Base-by-base conservation (phyloP, 2,888 invertebrate genomes). In the Trichopoda pennipes region DNA sequence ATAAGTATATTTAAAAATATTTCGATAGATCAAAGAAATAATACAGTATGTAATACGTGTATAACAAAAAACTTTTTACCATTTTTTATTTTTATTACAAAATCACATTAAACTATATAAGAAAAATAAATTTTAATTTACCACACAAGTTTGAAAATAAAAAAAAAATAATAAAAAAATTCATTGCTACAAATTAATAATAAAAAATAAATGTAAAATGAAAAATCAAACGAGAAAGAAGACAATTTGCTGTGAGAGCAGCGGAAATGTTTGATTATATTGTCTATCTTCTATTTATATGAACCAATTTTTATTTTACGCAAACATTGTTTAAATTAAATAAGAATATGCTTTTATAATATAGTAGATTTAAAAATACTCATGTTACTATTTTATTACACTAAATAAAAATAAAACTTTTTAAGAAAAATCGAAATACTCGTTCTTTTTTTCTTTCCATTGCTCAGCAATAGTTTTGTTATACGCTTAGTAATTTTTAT, bases 381-480 rank as follows among this genome's bases (percentile, higher is more conserved):
- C 8, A 2, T 55, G 35, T 23, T 44, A 73, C 42, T 55, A n/a
- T 35, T 74, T 64, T 38, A 28, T 38, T 21, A 23, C 47, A 49
- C 21, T 17, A 23, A 35, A 35, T 35, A 38, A n/a, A 21, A 60
- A 42, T 10, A 16, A 44, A 73, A 56, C 9, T 38, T 12, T 1
- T 2, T 12, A 12, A 12, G 12, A 38, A 64, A 55, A 44, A 23
- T 16, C 32, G 14, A 61, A 44, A 44, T 14, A 7, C 38, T 12
- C 10, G 10, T 12, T 66, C 6, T 58, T 44, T 76, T 53, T 17
- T 53, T 53, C 2, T 53, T 51, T 9, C 44, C 66, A 75, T 69
- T 68, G 68, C 68, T 76, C 53, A 35, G 60, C 76, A 68, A 61
- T 61, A 51, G 21, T 53, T 60, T 17, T 49, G 21, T 58, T 66